phyloP scores from a whole-genome alignment of 2,113 vertebrate genomes.

The Apteryx mantelli region DNA sequence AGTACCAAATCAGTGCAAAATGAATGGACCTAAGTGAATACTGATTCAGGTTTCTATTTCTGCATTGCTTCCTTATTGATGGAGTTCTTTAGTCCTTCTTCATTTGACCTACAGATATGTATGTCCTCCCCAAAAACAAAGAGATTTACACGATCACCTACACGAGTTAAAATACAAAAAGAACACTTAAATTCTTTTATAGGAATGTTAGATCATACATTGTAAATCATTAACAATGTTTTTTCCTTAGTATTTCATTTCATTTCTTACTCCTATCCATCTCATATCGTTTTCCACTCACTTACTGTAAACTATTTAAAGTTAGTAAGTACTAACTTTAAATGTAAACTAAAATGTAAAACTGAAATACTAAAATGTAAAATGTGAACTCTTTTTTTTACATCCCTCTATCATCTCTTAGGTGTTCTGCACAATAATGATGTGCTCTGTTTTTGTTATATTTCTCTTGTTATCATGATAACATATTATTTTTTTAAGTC shows the following conservation, averaged over 20 bases:
- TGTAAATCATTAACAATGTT: background rate
- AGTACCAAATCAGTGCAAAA: background rate
- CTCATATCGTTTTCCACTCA: background rate
- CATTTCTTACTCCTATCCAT: background rate
- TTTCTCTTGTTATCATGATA: background rate
- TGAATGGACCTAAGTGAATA: background rate
- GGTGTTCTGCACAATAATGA: background rate
- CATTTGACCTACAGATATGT: background rate
- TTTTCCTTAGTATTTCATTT: background rate
- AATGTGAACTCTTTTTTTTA: background rate
- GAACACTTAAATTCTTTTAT: background rate
- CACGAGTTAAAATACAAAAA: background rate
- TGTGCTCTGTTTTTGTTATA: background rate
- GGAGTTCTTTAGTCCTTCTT: background rate
- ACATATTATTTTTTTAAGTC: background rate
- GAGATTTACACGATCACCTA: background rate
- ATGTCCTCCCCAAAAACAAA: background rate
- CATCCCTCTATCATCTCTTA: background rate
- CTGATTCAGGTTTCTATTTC: background rate
- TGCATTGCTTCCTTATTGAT: background rate
- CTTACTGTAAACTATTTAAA: background rate
- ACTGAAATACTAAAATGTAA: background rate
- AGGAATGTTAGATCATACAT: background rate
- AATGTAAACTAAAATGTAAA: background rate
- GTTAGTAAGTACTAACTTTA: background rate